Evolutionary conservation across 2,888 invertebrate genomes (phyloP).

Genomic region (Eilema sororculum): DNA sequence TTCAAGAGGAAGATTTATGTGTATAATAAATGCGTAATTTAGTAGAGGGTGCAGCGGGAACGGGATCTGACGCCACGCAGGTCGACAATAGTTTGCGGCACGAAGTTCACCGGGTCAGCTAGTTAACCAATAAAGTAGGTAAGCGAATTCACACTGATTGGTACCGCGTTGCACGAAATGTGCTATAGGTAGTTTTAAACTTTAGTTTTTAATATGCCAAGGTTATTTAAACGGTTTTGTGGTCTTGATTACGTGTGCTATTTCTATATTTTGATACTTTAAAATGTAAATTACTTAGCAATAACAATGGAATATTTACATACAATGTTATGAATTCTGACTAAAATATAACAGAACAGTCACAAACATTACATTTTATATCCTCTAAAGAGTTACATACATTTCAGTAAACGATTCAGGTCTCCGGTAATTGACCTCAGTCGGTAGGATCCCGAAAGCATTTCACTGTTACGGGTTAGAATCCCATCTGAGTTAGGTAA

Average conservation of each 20-base stretch:
- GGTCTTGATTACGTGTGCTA: neutral
- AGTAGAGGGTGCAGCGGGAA: no score
- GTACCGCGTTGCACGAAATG: slow-evolving; percentile 16
- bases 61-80: no score
- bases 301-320: neutral
- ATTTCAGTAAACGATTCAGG: neutral
- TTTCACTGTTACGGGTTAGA: neutral
- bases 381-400: neutral
- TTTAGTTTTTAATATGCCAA: slow-evolving; percentile 10
- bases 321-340: slow-evolving; percentile 13
- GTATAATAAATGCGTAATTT: no score
- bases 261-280: neutral
- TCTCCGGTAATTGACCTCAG: neutral
- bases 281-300: slow-evolving; percentile 8
- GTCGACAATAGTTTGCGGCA: no score
- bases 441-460: neutral
- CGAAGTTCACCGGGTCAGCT: no score
- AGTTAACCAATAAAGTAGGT: neutral
- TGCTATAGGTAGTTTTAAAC: slow-evolving; percentile 7
- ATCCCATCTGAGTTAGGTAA: no score
- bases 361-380: neutral
- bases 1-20: no score
- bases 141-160: neutral
- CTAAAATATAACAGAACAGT: slow-evolving; percentile 7
- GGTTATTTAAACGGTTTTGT: slow-evolving; percentile 8